Base-by-base conservation (phyloP, 2,888 invertebrate species). In the Cerastis leucographa region DNA sequence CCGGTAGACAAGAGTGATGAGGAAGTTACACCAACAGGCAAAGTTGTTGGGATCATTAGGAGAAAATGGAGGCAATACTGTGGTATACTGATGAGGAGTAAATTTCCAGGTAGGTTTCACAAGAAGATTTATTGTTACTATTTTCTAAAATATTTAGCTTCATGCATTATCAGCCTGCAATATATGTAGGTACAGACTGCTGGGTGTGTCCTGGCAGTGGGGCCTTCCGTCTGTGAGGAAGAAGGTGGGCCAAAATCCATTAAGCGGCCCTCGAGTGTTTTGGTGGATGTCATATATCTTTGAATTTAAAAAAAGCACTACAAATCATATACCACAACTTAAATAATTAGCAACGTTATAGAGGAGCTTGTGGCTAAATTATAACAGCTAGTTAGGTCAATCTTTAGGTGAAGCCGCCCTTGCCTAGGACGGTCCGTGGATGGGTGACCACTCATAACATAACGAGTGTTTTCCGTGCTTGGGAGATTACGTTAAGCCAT, bases 41-140 rank as follows among this genome's bases (percentile, higher is more conserved):
- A 94, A 88, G 96, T 96, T 73, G 99, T 99, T n/a, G 99, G 99
- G 2, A 99, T 99, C 83, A 98, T 99, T 78, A 97, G 98, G 84
- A 97, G 99, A 76, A 99, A 99, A 92, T 99, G 99, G 99, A 97
- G 99, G 61, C 99, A 99, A 92, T 99, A 99, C 94, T 99, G 99
- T 95, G 99, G 99, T 22, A 99, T 99, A 88, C 94, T 99, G 74
- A 97, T 99, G 93, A 97, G 98, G 0, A 98, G 98, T 91, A 97
- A 97, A 35, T 96, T 98, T 62, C 97, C 97, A 92, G 98, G 97
- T 95, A 75, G 56, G 56, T 65, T 17, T 44, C 25, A 62, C 6
- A 61, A 49, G 44, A 19, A 25, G 0, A 42, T 7, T 14, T 65
- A 25, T 25, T n/a, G 14, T 44, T n/a, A 11, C 2, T n/a, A 3